These are phyloP conservation scores for Cyclophora albipunctata DNA, from an alignment of 2,888 invertebrate genomes.

Conservation along the genomic window DNA sequence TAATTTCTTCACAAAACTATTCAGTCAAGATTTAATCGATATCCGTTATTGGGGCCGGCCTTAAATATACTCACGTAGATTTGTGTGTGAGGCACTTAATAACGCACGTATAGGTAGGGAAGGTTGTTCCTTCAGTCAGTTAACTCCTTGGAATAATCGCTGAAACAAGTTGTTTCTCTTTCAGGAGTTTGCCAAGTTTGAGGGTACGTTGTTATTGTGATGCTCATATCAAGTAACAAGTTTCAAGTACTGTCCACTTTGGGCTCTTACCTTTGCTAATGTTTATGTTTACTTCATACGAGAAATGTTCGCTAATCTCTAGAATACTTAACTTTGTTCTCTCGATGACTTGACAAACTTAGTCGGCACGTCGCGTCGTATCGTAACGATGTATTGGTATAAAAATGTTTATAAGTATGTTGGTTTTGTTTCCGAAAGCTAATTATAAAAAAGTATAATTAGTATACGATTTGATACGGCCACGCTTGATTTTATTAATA, in stretches of 20 bases:
- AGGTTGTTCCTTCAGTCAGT: background rate
- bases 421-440: no score
- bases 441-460: no score
- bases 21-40: no score
- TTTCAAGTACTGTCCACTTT: constrained; percentile 15
- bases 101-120: background rate
- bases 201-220: constrained; percentile 12
- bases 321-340: constrained; percentile 1
- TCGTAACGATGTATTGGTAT: no score
- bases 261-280: constrained; percentile 11
- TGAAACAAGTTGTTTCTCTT: constrained; percentile 3
- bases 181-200: constrained; percentile 8
- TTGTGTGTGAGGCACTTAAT: no score
- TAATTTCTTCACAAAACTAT: no score
- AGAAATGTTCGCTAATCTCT: constrained; percentile 3
- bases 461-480: no score
- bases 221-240: constrained; percentile 14
- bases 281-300: constrained; percentile 9
- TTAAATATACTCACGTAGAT: no score
- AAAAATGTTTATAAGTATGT: no score
- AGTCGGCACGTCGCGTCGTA: no score
- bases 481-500: no score
- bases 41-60: no score
- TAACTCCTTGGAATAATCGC: constrained; percentile 1
- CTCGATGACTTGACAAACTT: constrained; percentile 2